A percentile compares a stretch with the other conserved stretches of the same genome.
Conservation (phyloP, 1,140 invertebrate species). For the Trypoxylus dichotomus region DNA sequence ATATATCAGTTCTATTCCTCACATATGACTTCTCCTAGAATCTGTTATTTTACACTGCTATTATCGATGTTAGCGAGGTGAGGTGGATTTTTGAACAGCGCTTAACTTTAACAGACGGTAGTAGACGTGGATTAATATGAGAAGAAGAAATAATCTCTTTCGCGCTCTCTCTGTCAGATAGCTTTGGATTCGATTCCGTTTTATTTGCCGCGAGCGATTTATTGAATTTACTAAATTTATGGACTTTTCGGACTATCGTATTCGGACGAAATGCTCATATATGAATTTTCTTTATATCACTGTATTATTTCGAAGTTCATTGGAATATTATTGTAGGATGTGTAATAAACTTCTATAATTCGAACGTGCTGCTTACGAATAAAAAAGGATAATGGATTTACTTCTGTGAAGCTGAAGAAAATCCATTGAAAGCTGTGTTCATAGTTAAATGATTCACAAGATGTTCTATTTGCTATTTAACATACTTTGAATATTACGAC, state of each 20-base stretch:
- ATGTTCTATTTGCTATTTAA: too few relatives aligned
- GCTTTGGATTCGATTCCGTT: neutral
- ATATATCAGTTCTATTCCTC: conserved; percentile 1
- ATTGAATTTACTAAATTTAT: conserved; percentile 7
- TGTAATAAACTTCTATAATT: neutral
- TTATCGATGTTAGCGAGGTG: neutral
- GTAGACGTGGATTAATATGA: neutral
- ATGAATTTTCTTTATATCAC: neutral
- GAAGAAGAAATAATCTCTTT: neutral
- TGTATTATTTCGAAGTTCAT: neutral
- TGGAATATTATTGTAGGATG: neutral
- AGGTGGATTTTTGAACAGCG: neutral
- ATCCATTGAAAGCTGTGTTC: too few relatives aligned
- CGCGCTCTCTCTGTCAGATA: neutral
- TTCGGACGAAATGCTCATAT: neutral
- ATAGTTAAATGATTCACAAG: too few relatives aligned
- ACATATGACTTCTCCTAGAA: neutral
- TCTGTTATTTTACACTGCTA: neutral
- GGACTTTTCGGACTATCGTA: neutral
- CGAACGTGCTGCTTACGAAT: too few relatives aligned
- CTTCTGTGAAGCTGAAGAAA: too few relatives aligned
- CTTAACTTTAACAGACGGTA: neutral
- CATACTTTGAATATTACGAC: too few relatives aligned
- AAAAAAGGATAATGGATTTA: too few relatives aligned
- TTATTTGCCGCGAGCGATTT: neutral